A percentile compares a stretch with the other conserved stretches of the same genome.
Conservation (phyloP, 2,113 vertebrate species). For the Lasiurus cinereus region DNA sequence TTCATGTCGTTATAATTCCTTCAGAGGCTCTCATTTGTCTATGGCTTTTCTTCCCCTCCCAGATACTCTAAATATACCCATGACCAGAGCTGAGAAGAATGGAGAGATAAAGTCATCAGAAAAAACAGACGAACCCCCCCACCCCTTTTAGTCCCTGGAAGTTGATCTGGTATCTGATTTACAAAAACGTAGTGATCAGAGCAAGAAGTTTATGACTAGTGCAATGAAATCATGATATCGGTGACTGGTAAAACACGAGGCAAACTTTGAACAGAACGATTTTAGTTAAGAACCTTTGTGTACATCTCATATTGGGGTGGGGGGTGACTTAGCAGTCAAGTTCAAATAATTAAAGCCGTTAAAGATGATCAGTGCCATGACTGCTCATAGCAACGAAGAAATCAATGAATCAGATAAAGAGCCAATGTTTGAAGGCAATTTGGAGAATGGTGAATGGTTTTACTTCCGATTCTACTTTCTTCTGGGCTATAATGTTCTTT, state of each 20-base stretch:
- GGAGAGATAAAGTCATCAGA: slow-evolving; percentile 45
- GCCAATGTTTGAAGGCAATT: slow-evolving; percentile 50
- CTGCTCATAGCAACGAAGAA: slow-evolving; percentile 21
- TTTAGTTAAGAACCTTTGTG: slow-evolving; percentile 45
- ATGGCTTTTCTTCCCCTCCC: slow-evolving; percentile 38
- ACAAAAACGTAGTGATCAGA: slow-evolving; percentile 63
- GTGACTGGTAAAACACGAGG: slow-evolving; percentile 62
- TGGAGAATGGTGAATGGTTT: slow-evolving; percentile 13
- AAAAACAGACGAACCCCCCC: background rate
- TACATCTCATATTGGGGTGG: background rate
- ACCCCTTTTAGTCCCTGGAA: slow-evolving; percentile 20
- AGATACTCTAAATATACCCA: slow-evolving; percentile 65
- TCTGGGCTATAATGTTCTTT: background rate
- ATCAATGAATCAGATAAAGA: slow-evolving; percentile 50
- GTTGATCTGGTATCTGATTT: slow-evolving; percentile 57
- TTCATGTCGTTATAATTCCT: slow-evolving; percentile 64
- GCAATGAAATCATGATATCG: slow-evolving; percentile 56
- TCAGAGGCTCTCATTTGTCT: slow-evolving; percentile 60
- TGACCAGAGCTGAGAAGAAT: slow-evolving; percentile 60
- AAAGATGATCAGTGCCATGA: slow-evolving; percentile 50
- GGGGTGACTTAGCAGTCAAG: slow-evolving; percentile 28
- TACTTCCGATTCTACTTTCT: slow-evolving; percentile 14
- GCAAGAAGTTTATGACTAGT: background rate
- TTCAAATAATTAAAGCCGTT: slow-evolving; percentile 40
- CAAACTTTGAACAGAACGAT: slow-evolving; percentile 43